Evolutionary conservation across 2,113 vertebrate species (phyloP).

Genomic region (Epinephelus lanceolatus): DNA sequence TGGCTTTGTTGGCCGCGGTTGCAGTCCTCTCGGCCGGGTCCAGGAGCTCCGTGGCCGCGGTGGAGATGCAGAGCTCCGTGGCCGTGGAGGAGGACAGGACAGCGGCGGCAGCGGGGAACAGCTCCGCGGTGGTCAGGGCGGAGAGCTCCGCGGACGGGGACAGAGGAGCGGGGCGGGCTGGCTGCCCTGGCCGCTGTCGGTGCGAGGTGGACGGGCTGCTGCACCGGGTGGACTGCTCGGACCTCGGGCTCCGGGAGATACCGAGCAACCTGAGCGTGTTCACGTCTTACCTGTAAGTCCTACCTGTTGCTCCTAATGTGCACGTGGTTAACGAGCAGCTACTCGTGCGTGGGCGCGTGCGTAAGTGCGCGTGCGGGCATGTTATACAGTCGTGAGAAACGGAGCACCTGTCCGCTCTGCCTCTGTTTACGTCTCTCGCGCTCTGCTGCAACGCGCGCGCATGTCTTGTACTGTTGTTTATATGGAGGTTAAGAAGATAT

Average conservation of each 20-base stretch:
- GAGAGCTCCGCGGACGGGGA: slow-evolving; percentile 23
- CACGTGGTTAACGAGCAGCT: no score
- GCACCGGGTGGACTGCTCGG: slow-evolving; percentile 74
- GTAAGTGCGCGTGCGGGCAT: neutral
- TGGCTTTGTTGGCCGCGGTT: slow-evolving; percentile 44
- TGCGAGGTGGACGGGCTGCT: slow-evolving; percentile 72
- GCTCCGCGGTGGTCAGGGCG: neutral
- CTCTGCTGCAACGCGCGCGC: neutral
- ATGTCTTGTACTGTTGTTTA: slow-evolving; percentile 7
- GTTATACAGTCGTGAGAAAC: slow-evolving; percentile 52
- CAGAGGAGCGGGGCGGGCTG: slow-evolving; percentile 14
- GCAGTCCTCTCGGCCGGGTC: slow-evolving; percentile 28
- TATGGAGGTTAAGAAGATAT: neutral
- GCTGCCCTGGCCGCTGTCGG: slow-evolving; percentile 70
- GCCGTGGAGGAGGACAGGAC: neutral
- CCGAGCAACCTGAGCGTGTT: slow-evolving; percentile 74
- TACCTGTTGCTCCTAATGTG: neutral
- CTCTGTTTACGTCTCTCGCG: slow-evolving; percentile 26
- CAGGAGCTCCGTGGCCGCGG: slow-evolving; percentile 10
- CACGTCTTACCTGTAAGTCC: slow-evolving; percentile 76
- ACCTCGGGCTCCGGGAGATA: slow-evolving; percentile 68
- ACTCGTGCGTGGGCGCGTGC: neutral
- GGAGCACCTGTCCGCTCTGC: slow-evolving; percentile 58
- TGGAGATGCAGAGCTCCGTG: slow-evolving; percentile 22
- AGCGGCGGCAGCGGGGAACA: neutral